Conservation (phyloP, 2,113 vertebrate species). For the Mola mola region DNA sequence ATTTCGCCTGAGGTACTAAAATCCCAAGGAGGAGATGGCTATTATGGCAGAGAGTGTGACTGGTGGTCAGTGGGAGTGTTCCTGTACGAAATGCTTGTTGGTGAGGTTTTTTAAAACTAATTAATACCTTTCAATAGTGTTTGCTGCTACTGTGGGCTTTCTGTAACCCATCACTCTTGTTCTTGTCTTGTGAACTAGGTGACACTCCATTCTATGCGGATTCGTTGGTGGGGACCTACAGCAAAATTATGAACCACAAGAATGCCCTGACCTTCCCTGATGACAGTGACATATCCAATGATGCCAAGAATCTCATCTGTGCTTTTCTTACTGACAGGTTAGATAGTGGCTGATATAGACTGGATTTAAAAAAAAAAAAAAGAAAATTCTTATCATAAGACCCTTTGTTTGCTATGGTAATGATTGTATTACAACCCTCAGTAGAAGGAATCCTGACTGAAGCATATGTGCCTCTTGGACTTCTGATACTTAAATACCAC, state of each 20-base stretch:
- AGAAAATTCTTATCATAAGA: conserved; percentile 24
- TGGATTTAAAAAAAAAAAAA: background rate
- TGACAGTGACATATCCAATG: conserved; percentile 97
- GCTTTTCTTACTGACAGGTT: conserved; percentile 99
- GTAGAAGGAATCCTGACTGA: conserved; percentile 17
- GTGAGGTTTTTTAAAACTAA: no score
- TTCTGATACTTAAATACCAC: background rate
- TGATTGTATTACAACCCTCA: background rate
- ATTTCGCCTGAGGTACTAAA: conserved; percentile 99
- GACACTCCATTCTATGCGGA: conserved; percentile 99
- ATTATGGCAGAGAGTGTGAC: conserved; percentile 97
- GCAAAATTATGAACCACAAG: conserved; percentile 99
- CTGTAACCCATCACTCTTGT: background rate
- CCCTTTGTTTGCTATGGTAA: conserved; percentile 9
- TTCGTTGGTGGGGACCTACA: conserved; percentile 98
- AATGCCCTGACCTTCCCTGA: conserved; percentile 97
- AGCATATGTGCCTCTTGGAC: background rate
- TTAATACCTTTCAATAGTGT: background rate
- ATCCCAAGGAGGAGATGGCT: conserved; percentile 98
- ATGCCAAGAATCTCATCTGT: conserved; percentile 98
- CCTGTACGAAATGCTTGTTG: conserved; percentile 98
- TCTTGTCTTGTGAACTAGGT: conserved; percentile 78
- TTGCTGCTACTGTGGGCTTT: background rate
- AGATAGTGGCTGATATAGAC: conserved; percentile 23
- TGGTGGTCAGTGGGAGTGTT: conserved; percentile 99